phyloP scores from a whole-genome alignment of 2,113 vertebrate genomes.

The Crotalus helleri region DNA sequence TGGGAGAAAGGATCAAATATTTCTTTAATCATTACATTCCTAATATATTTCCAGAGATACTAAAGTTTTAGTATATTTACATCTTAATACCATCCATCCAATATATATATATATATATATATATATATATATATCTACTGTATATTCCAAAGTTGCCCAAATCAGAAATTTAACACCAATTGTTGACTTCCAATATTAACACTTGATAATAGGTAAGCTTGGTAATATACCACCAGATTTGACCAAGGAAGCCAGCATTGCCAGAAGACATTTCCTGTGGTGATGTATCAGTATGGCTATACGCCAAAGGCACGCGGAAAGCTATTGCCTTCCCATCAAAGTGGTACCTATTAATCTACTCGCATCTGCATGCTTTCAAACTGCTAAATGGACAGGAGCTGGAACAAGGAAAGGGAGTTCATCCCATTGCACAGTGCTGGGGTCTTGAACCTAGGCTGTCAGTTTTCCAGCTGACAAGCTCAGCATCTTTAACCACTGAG shows the following conservation, averaged over 20 bases:
- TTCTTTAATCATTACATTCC: no score
- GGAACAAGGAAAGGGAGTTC: neutral
- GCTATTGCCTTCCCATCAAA: neutral
- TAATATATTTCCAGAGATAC: no score
- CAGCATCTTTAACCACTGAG: neutral
- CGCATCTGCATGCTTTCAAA: neutral
- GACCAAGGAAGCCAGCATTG: neutral
- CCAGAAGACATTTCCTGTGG: neutral
- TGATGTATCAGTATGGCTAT: neutral
- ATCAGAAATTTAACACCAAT: neutral
- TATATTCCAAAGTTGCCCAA: neutral
- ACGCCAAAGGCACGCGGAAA: fast-evolving
- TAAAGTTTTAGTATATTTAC: no score
- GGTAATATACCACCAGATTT: neutral
- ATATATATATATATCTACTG: no score
- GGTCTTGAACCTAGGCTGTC: neutral
- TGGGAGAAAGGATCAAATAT: neutral
- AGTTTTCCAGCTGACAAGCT: neutral
- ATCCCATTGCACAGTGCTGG: neutral
- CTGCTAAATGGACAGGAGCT: neutral
- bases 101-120: no score
- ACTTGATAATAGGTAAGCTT: neutral
- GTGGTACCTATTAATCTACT: neutral
- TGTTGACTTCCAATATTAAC: neutral
- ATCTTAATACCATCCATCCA: no score